Percentiles rank a stretch among this genome's conserved stretches.
Evolutionary conservation across 2,888 invertebrate genomes (phyloP).

Genomic region (Sinohyriopsis cumingii): DNA sequence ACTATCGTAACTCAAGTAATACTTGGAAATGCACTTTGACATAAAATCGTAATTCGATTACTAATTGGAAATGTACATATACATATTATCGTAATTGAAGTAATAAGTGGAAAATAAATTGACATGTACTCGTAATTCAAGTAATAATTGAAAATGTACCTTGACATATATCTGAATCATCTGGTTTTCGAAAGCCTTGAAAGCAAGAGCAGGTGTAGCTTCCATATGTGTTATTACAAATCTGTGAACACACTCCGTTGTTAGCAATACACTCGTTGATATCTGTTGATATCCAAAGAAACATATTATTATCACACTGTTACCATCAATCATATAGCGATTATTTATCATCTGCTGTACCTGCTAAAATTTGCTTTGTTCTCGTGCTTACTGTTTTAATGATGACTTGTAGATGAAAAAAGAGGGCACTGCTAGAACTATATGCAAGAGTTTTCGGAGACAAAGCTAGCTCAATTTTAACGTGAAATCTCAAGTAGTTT

Average conservation of each 20-base stretch:
- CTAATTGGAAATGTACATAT: background rate
- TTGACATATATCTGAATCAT: background rate
- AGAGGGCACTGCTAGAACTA: too few relatives aligned
- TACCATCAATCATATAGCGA: too few relatives aligned
- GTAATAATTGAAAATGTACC: background rate
- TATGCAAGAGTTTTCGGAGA: too few relatives aligned
- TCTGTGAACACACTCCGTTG: background rate
- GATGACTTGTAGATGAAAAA: too few relatives aligned
- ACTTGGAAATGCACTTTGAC: background rate
- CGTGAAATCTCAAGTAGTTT: too few relatives aligned
- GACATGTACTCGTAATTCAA: background rate
- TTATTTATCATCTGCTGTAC: too few relatives aligned
- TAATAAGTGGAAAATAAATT: background rate
- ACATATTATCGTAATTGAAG: background rate
- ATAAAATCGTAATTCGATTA: too few relatives aligned
- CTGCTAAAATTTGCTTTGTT: too few relatives aligned
- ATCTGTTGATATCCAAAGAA: background rate
- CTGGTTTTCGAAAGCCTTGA: conserved; percentile 3
- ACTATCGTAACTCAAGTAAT: background rate
- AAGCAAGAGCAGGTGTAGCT: conserved; percentile 8
- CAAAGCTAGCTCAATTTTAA: too few relatives aligned
- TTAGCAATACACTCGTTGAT: conserved; percentile 6
- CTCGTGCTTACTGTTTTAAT: too few relatives aligned
- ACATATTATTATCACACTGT: background rate
- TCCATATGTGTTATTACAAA: conserved; percentile 8